Evolutionary conservation across 2,888 invertebrate genomes (phyloP), one percentile per base, ranked within the genome.

Genomic region (Endomychus coccineus): DNA sequence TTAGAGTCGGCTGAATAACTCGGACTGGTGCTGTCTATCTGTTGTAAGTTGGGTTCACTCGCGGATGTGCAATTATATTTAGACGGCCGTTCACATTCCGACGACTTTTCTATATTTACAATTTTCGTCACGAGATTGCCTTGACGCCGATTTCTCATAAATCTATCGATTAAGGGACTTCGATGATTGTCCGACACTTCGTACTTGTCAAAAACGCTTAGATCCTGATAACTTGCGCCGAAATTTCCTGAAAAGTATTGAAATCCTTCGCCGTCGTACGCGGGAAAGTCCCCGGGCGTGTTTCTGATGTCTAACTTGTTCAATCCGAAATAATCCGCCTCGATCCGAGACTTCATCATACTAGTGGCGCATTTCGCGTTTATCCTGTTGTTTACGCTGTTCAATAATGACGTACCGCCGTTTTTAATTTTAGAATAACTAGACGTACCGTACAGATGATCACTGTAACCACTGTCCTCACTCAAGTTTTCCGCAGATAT

Each of bases 391-490:
- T 9, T 31, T 12, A 31, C 5, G 4, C 24, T 31, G 6, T 21
- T 6, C 10, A 25, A 4, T n/a, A n/a, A n/a, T n/a, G n/a, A n/a
- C n/a, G n/a, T n/a, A n/a, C 29, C 23, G 29, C 17, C 23, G 16
- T 16, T 33, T 31, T 23, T 31, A 24, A 7, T 25, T 31, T 31
- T 31, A 7, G 6, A 14, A 29, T 22, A 35, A 16, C 29, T 35
- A 19, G 19, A 9, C 11, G 23, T 33, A 10, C 16, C 16, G 30
- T 53, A 58, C 27, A 64, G 54, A 40, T 67, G 62, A 46, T 83
- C 83, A 55, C 82, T 75, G 64, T 81, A 83, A 34, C 84, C 84
- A 52, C 83, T 83, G 63, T 85, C 84, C 62, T 85, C 84, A 56
- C 83, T 83, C 46, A 85, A 69, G 70, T 84, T 84, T 59, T 85